A percentile compares a stretch with the other conserved stretches of the same genome.
phyloP scores from a whole-genome alignment of 2,888 invertebrate genomes.

The Charanyca ferruginea region DNA sequence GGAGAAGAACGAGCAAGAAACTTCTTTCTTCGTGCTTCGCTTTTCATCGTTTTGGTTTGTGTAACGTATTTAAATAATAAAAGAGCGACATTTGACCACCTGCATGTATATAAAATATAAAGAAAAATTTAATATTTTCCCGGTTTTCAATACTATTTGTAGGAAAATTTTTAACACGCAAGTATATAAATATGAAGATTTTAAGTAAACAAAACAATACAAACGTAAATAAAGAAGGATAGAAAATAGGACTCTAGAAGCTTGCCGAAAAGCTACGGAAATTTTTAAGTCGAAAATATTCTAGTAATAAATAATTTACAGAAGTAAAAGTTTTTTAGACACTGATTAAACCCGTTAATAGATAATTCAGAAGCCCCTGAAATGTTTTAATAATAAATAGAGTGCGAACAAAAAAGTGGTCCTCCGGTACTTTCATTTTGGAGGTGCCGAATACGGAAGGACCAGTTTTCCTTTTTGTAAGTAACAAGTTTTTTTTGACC shows the following conservation, averaged over 20 bases:
- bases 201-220: neutral
- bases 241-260: neutral
- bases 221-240: neutral
- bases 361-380: constrained; percentile 56
- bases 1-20: too few species aligned
- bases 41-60: too few species aligned
- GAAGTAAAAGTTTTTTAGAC: constrained; percentile 29
- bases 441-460: constrained; percentile 7
- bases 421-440: constrained; percentile 18
- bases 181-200: neutral
- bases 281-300: constrained; percentile 5
- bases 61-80: neutral
- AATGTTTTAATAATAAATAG: constrained; percentile 55
- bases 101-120: too few species aligned
- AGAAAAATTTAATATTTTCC: neutral
- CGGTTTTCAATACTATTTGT: neutral
- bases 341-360: constrained; percentile 49
- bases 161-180: too few species aligned
- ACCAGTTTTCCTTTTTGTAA: constrained; percentile 24
- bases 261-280: neutral
- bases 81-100: too few species aligned
- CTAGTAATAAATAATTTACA: constrained; percentile 19
- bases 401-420: constrained; percentile 31
- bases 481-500: constrained; percentile 21
- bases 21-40: too few species aligned